Base-by-base conservation (phyloP, 2,888 invertebrate genomes). In the Gryllus longicercus region DNA sequence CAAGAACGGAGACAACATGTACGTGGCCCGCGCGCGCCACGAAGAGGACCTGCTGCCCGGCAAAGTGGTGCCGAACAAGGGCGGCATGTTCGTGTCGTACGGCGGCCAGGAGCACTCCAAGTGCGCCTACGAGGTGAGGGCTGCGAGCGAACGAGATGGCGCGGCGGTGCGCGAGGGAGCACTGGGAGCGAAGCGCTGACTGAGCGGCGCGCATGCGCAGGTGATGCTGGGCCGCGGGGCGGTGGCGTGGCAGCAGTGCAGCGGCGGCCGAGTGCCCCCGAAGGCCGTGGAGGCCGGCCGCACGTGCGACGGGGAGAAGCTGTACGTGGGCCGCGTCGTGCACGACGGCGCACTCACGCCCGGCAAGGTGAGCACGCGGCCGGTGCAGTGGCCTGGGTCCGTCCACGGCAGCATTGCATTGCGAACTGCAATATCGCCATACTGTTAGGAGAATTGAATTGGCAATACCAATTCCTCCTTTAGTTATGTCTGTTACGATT, bases 1-100 rank as follows among this genome's bases (percentile, higher is more conserved):
- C 85, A 87, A 86, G 18, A 94, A 94, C 84, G 94, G 95, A 0
- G 89, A 90, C 1, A 88, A 90, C 78, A 94, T 95, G 84, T 95
- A 90, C 86, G 93, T 94, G 0, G 95, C 94, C 0, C 90, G 95
- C 78, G 85, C 85, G 11, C 83, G 83, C 79, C 85, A 86, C 82
- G 85, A 86, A 78, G 85, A 85, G 0, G 85, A 84, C 80, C 83
- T 86, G 49, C 80, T 86, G 50, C 85, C 86, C 4, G 86, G 85
- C 51, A 86, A 86, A 81, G 81, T 85, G n/a, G 83, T 84, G 4
- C 85, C 85, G 11, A 79, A 38, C 50, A 85, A 85, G 75, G 82
- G 83, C 12, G 81, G 82, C 63, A 84, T 84, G 21, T 86, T 84
- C 79, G 84, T 85, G 11, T 76, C 84, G 11, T 84, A 82, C 83